Conservation (phyloP, 1,140 invertebrate species). For the Wasmannia auropunctata region DNA sequence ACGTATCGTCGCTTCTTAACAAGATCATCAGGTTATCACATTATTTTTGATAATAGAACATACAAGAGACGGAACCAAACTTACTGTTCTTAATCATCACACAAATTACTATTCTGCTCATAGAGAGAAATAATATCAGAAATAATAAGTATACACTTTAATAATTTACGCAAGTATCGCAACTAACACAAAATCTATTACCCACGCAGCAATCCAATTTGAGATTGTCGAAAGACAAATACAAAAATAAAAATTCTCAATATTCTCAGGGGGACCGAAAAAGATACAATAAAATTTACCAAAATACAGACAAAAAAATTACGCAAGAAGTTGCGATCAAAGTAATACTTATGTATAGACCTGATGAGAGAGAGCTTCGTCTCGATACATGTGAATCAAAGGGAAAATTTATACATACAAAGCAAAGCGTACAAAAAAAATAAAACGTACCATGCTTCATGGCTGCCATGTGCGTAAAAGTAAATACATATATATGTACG, state of each 20-base stretch:
- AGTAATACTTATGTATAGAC: neutral
- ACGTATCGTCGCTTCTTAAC: neutral
- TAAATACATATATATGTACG: conserved; percentile 68
- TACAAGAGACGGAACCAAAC: neutral
- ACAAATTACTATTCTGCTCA: conserved; percentile 5
- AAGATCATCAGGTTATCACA: conserved; percentile 39
- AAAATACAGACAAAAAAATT: too few relatives aligned
- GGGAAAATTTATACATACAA: conserved; percentile 75
- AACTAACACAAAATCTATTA: conserved; percentile 1
- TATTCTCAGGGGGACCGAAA: neutral
- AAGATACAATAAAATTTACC: neutral
- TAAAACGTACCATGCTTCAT: conserved; percentile 86
- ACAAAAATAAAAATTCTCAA: neutral
- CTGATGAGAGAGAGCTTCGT: conserved; percentile 42
- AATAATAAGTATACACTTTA: neutral
- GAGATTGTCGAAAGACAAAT: neutral
- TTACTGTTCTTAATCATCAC: conserved; percentile 19
- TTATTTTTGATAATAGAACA: conserved; percentile 28
- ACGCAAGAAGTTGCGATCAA: neutral
- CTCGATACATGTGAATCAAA: conserved; percentile 30
- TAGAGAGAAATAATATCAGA: too few relatives aligned
- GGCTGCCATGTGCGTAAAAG: conserved; percentile 85
- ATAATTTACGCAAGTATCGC: conserved; percentile 9
- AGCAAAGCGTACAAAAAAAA: conserved; percentile 76
- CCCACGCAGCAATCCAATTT: conserved; percentile 10